A percentile compares a stretch with the other conserved stretches of the same genome.
These are phyloP conservation scores for Ceratosolen solmsi DNA, from an alignment of 1,140 invertebrate species.

Conservation along the genomic window DNA sequence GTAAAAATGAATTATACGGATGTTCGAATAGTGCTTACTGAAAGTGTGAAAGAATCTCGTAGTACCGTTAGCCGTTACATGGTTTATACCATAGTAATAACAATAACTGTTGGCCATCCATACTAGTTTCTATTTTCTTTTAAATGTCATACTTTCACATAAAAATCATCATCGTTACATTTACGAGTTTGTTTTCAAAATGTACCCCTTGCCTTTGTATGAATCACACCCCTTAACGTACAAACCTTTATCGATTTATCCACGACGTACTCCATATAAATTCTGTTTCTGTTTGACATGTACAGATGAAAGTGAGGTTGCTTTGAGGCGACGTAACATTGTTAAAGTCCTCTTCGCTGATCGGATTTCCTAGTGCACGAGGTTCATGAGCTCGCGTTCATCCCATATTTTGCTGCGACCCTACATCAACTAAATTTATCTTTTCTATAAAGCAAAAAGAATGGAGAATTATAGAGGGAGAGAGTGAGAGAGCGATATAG, in stretches of 20 bases:
- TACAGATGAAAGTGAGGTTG: not conserved
- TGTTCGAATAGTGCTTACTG: no score
- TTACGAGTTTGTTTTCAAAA: conserved; percentile 26
- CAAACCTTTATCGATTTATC: conserved; percentile 8
- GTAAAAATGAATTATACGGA: no score
- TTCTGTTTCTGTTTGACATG: not conserved
- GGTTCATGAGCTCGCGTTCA: no score
- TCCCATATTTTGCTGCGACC: no score
- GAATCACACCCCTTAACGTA: not conserved
- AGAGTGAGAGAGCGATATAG: no score
- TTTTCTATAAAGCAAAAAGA: no score
- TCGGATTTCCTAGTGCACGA: no score
- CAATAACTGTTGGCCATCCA: not conserved
- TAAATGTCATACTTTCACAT: conserved; percentile 24
- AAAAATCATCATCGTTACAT: conserved; percentile 38
- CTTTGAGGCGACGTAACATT: conserved; percentile 15
- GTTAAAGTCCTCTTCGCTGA: no score
- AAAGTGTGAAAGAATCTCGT: not conserved
- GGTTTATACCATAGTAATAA: conserved; percentile 17
- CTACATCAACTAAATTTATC: no score
- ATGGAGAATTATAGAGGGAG: no score
- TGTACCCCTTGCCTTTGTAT: not conserved
- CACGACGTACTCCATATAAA: not conserved
- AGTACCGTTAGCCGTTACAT: conserved; percentile 4
- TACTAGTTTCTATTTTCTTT: not conserved